Evolutionary conservation across 2,797 vertebrate genomes (phyloP).

Genomic region (Fratercula arctica): DNA sequence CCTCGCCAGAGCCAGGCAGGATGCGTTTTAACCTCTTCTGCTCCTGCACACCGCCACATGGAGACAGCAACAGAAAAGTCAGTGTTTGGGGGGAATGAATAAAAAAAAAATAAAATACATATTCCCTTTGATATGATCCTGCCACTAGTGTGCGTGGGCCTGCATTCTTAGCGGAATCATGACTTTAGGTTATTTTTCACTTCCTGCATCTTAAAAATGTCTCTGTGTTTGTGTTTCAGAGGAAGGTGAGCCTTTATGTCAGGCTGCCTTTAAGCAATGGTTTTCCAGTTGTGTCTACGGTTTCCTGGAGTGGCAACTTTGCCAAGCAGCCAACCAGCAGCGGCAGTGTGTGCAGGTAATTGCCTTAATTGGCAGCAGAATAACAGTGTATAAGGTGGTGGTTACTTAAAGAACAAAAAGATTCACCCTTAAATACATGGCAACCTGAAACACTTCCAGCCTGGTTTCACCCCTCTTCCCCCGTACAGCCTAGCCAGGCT

Average conservation of each 20-base stretch:
- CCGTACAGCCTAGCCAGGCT: neutral
- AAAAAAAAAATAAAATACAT: neutral
- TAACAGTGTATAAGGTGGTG: neutral
- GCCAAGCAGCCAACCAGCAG: neutral
- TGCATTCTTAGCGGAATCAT: neutral
- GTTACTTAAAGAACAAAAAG: neutral
- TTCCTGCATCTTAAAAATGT: neutral
- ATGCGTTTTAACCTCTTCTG: neutral
- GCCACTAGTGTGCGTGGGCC: accelerated
- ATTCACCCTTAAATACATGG: neutral
- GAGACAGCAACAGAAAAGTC: neutral
- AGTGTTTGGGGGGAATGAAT: neutral
- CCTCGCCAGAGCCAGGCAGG: neutral
- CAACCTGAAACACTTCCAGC: neutral
- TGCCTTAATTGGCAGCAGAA: neutral
- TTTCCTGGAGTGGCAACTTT: neutral
- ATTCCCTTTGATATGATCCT: neutral
- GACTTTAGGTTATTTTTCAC: neutral
- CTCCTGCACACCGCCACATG: accelerated
- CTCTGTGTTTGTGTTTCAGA: neutral
- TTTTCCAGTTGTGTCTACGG: neutral
- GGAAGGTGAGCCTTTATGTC: neutral
- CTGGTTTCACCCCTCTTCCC: neutral
- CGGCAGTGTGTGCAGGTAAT: neutral
- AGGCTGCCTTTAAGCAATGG: neutral